Conservation (phyloP, 2,797 vertebrate species). For the Paratrypauchen microcephalus region DNA sequence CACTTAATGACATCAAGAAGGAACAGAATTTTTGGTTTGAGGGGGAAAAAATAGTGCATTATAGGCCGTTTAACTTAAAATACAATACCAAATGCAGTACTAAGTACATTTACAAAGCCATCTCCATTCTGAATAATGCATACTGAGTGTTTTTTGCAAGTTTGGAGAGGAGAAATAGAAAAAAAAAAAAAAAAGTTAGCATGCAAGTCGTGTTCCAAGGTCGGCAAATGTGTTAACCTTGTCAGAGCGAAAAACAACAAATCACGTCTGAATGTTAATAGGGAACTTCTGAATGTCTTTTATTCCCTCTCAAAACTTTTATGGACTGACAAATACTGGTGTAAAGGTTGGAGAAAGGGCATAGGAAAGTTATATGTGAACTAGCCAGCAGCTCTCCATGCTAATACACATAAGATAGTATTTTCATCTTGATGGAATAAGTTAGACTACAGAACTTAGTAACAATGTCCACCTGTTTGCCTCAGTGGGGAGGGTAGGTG, state of each 20-base stretch:
- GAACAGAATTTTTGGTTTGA: no score
- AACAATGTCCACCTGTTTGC: no score
- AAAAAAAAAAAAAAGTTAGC: conserved; percentile 39
- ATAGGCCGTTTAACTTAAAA: no score
- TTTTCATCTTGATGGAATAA: background rate
- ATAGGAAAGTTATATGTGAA: background rate
- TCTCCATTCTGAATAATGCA: background rate
- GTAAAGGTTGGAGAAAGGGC: background rate
- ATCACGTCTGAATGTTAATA: background rate
- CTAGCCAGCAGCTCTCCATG: background rate
- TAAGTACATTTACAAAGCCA: no score
- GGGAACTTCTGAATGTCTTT: background rate
- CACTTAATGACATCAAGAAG: no score
- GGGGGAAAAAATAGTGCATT: no score
- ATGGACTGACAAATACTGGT: background rate
- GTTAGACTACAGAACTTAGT: no score
- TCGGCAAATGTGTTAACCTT: conserved; percentile 31
- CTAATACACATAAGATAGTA: background rate
- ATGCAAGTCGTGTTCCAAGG: conserved; percentile 39
- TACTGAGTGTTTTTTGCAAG: conserved; percentile 33
- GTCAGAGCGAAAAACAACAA: background rate
- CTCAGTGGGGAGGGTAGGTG: no score
- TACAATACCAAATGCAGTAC: no score
- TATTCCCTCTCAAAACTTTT: background rate
- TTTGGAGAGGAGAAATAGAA: conserved; percentile 42